Conservation (phyloP, 2,888 invertebrate species). For the Coenonympha arcania region DNA sequence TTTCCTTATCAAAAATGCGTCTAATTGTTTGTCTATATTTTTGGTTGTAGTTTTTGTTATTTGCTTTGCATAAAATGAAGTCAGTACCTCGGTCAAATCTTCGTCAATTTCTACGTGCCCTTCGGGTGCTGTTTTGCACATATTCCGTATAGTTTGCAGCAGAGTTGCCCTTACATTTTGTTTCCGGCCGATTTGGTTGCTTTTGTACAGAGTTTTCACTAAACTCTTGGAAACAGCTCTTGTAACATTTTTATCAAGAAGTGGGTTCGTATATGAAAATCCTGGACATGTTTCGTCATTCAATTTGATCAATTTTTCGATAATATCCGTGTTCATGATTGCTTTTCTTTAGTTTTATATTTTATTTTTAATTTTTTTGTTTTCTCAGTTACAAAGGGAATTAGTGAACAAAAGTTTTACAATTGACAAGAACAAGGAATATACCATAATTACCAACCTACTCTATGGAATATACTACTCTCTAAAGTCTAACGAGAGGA, state of each 20-base stretch:
- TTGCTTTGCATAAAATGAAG: conserved; percentile 40
- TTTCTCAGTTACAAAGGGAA: too few species aligned
- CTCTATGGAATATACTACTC: too few species aligned
- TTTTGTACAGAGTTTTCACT: conserved; percentile 48
- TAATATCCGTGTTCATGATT: conserved; percentile 57
- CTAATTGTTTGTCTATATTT: conserved; percentile 39
- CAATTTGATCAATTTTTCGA: conserved; percentile 50
- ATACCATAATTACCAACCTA: too few species aligned
- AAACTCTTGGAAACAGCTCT: conserved; percentile 53
- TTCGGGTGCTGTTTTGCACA: conserved; percentile 47
- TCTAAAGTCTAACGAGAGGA: too few species aligned
- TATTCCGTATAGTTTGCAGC: conserved; percentile 50
- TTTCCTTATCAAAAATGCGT: conserved; percentile 48
- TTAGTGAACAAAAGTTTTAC: too few species aligned
- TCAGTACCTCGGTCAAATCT: conserved; percentile 38
- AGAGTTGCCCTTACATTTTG: conserved; percentile 47
- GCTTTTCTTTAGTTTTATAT: too few species aligned
- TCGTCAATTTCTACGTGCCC: conserved; percentile 49
- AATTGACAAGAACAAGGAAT: too few species aligned
- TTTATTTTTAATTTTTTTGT: not conserved
- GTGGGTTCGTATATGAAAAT: conserved; percentile 50
- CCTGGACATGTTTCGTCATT: conserved; percentile 45
- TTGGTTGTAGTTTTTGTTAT: conserved; percentile 22
- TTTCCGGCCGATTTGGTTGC: conserved; percentile 44
- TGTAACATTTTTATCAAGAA: conserved; percentile 53